phyloP scores from a whole-genome alignment of 1,140 invertebrate genomes.

The Drosophila truncata region DNA sequence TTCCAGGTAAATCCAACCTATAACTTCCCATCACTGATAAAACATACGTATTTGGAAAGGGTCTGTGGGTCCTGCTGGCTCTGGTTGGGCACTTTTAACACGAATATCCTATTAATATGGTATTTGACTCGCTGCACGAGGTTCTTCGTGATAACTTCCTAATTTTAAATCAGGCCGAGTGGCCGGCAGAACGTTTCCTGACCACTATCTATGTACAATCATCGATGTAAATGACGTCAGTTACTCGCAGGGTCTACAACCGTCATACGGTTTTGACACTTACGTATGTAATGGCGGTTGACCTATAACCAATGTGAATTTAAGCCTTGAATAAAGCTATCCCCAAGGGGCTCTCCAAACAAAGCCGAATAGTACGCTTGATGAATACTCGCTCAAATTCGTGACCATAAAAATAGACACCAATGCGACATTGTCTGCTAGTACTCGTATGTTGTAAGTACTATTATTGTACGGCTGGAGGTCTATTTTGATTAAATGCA shows the following conservation, averaged over 20 bases:
- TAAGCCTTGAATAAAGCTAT: conserved; percentile 25
- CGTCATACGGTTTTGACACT: conserved; percentile 14
- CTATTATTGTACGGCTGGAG: conserved; percentile 37
- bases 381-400: conserved; percentile 15
- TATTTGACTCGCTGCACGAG: conserved; percentile 36
- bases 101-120: conserved; percentile 48
- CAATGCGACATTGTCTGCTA: conserved; percentile 21
- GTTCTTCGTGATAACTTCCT: conserved; percentile 39
- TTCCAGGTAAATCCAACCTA: neutral
- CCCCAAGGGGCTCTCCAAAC: conserved; percentile 5
- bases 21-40: conserved; percentile 11
- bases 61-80: neutral
- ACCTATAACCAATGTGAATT: conserved; percentile 14
- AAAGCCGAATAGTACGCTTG: conserved; percentile 5
- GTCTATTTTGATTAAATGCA: conserved; percentile 46
- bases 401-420: conserved; percentile 38
- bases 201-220: neutral
- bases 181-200: conserved; percentile 1
- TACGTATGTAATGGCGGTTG: conserved; percentile 11
- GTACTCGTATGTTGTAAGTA: conserved; percentile 20
- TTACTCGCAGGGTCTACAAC: neutral
- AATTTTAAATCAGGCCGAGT: conserved; percentile 45
- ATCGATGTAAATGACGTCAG: conserved; percentile 38
- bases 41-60: conserved; percentile 5
- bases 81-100: conserved; percentile 32